A percentile compares a stretch with the other conserved stretches of the same genome.
phyloP scores from a whole-genome alignment of 2,797 vertebrate genomes.

The Siniperca obscura region DNA sequence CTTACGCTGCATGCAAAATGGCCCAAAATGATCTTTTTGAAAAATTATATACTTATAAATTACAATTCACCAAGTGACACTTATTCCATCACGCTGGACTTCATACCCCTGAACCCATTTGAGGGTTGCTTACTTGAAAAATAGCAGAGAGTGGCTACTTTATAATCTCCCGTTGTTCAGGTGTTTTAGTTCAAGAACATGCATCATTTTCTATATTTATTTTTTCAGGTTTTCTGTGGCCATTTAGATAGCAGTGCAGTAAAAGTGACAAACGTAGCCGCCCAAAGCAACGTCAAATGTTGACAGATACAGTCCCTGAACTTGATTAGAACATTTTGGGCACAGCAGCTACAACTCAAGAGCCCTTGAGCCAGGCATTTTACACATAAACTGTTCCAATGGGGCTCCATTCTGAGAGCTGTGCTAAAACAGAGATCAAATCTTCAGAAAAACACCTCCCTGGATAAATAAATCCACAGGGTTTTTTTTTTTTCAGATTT shows the following conservation, averaged over 20 bases:
- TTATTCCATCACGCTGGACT: conserved; percentile 31
- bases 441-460: not conserved
- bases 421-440: not conserved
- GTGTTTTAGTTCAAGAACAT: conserved; percentile 3
- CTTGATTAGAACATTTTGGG: not conserved
- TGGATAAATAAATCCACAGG: not conserved
- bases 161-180: not conserved
- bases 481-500: not conserved
- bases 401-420: not conserved
- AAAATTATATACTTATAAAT: conserved; percentile 30
- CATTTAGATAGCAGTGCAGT: conserved; percentile 18
- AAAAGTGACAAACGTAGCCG: conserved; percentile 4
- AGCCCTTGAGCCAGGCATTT: not conserved
- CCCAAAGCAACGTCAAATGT: conserved; percentile 10
- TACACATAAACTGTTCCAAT: not conserved
- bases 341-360: not conserved
- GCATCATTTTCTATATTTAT: not conserved
- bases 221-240: conserved; percentile 9
- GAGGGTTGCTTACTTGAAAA: conserved; percentile 20
- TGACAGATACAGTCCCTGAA: not conserved
- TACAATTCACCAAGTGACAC: conserved; percentile 14
- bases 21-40: conserved; percentile 23
- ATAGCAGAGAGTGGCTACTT: not conserved
- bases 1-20: conserved; percentile 11
- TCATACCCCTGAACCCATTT: conserved; percentile 26